Evolutionary conservation across 2,888 invertebrate genomes (phyloP), one percentile per base, ranked within the genome.

Genomic region (Sarcophaga carnaria): DNA sequence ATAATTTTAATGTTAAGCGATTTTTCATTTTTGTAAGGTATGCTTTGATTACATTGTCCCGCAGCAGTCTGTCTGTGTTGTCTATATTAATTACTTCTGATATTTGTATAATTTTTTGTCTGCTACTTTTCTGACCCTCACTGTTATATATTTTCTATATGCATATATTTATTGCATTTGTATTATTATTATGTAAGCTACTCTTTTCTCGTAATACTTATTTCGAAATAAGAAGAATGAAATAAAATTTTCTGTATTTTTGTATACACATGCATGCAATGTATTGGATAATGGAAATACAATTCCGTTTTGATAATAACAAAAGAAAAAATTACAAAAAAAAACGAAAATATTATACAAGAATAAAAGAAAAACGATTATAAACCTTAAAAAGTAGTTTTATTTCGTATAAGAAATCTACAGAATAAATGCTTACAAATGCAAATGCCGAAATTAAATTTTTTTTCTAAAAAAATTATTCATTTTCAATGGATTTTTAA

Each of bases 301-400:
- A 37, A 6, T 69, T 45, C 4, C 20, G 12, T 8, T 66, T 66
- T 47, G 67, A 69, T 14, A 14, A 69, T 37, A 10, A 69, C 27
- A 69, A 69, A 69, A n/a, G 37, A 69, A 69, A 69, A 47, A 4
- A 45, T 62, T 20, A 62, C 6, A 8, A 67, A 67, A 67, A 67
- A 67, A n/a, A 27, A 67, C 4, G 17, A 67, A 47, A 67, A 67
- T 14, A 45, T 62, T 20, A 62, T 17, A 17, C 4, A 62, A 62
- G 10, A n/a, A 20, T 62, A 62, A 62, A 11, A 37, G 8, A 37
- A 37, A 37, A 37, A 37, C 37, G 37, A 62, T 20, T 62, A 62
- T 20, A 6, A n/a, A 1, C 4, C 49, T 49, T 14, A 14, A 3
- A 49, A 49, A 4, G 14, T 49, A 49, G 14, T 14, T 14, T 14